A percentile compares a stretch with the other conserved stretches of the same genome.
phyloP scores from a whole-genome alignment of 2,888 invertebrate genomes.

The Phengaris arion region DNA sequence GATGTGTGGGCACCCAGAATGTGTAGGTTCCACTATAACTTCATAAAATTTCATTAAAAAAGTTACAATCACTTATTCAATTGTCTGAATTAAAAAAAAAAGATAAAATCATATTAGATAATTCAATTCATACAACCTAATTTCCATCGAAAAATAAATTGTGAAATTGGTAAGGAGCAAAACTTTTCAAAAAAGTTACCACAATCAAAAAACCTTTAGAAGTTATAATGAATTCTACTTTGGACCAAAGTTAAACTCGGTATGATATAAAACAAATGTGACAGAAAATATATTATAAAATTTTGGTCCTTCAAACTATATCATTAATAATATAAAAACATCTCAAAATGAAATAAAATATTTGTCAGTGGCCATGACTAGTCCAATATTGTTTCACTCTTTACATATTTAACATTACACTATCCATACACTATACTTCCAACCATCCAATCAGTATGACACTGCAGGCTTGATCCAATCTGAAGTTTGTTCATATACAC shows the following conservation, averaged over 20 bases:
- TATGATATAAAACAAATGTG: slow-evolving; percentile 4
- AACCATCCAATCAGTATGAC: too few relatives aligned
- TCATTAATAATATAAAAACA: neutral
- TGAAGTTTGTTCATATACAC: too few relatives aligned
- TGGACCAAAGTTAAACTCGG: slow-evolving; percentile 7
- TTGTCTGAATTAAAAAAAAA: too few relatives aligned
- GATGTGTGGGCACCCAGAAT: neutral
- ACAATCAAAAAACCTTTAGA: neutral
- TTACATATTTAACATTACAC: slow-evolving; percentile 36
- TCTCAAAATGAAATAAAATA: neutral
- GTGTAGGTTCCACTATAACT: neutral
- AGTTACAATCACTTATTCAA: neutral
- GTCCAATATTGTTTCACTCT: slow-evolving; percentile 35
- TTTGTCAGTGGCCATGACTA: slow-evolving; percentile 40
- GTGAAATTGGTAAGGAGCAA: neutral
- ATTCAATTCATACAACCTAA: neutral
- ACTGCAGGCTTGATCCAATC: too few relatives aligned
- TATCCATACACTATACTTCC: too few relatives aligned
- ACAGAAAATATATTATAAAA: slow-evolving; percentile 2
- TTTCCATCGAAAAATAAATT: neutral
- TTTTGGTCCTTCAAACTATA: slow-evolving; percentile 21
- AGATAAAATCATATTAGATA: neutral
- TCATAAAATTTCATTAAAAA: neutral
- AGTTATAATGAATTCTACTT: neutral
- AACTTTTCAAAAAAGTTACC: neutral